Base-by-base conservation (phyloP, 1,140 invertebrate species). In the Holotrichia oblita region DNA sequence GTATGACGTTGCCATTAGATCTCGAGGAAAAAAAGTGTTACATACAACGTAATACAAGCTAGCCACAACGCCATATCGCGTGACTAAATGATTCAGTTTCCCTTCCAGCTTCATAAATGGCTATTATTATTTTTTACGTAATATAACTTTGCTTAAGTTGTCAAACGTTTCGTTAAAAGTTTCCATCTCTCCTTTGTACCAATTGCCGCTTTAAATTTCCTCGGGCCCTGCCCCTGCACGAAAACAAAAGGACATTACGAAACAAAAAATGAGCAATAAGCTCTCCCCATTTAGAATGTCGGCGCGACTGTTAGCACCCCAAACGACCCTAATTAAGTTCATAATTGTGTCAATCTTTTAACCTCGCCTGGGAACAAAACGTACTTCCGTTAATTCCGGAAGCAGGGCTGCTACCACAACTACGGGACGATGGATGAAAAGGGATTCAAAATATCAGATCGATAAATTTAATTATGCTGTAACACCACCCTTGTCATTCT, bases 291-390 rank as follows among this genome's bases (percentile, higher is more conserved):
- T 55, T 55, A 55, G 14, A 55, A 3, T 55, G n/a, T 55, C 48
- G 48, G 17, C 48, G 48, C 48, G n/a, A 55, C 48, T 55, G 7
- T 55, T 55, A 55, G 17, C 48, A 55, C 48, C 48, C 48, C 14
- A 55, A 55, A 55, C 48, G n/a, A 55, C 48, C 48, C 48, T 55
- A 55, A 55, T 55, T 55, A 55, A 55, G 48, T 55, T 55, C 48
- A 55, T 55, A 55, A 55, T 55, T 55, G 48, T 55, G 14, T n/a
- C 48, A 17, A 55, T 55, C 48, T 55, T 55, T 55, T 55, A 55
- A n/a, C 48, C n/a, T 17, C 14, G 48, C 48, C n/a, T 17, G 48
- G 48, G 48, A 55, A 55, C 48, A 55, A 55, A 55, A 55, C 48
- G 48, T 17, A 55, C 48, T 55, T 55, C 48, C 48, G 48, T 55